These are phyloP conservation scores for Haemorhous mexicanus DNA, from an alignment of 2,113 vertebrate genomes.

Conservation along the genomic window DNA sequence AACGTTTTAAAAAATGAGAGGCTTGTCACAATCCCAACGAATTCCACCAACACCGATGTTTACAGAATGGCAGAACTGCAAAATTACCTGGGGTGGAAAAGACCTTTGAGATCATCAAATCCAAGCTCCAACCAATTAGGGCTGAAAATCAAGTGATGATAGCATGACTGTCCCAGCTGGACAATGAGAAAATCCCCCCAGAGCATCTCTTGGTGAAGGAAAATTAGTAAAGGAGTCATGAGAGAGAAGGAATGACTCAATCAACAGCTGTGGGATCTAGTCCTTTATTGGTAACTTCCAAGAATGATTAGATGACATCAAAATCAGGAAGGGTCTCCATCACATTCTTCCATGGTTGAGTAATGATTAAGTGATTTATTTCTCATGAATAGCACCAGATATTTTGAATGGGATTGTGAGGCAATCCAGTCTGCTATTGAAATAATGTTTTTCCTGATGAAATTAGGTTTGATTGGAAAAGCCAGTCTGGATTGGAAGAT, in stretches of 20 bases:
- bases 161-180: accelerated
- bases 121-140: background rate
- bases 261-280: background rate
- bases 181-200: background rate
- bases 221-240: background rate
- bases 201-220: background rate
- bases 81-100: background rate
- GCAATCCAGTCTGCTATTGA: background rate
- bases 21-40: background rate
- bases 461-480: background rate
- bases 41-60: background rate
- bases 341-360: background rate
- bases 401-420: background rate
- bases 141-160: background rate
- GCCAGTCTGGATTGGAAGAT: background rate
- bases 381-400: background rate
- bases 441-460: background rate
- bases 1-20: background rate
- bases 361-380: background rate
- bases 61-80: background rate
- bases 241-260: background rate
- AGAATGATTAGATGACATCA: background rate
- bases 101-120: background rate
- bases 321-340: background rate
- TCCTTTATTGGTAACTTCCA: background rate